A percentile compares a stretch with the other conserved stretches of the same genome.
Conservation (phyloP, 1,140 invertebrate species). For the Drosophila tristis region DNA sequence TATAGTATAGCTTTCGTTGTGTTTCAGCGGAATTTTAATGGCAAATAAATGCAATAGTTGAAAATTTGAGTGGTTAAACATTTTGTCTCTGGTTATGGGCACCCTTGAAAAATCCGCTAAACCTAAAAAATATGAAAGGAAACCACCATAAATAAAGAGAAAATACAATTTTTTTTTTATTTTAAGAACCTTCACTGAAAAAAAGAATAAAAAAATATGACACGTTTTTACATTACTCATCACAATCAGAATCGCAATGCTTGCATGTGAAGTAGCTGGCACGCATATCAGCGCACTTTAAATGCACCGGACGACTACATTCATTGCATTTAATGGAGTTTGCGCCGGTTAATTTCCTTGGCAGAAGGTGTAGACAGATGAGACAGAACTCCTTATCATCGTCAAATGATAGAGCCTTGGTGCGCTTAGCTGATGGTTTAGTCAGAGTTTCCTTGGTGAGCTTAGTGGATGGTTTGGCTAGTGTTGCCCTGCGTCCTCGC, state of each 20-base stretch:
- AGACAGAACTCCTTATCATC: neutral
- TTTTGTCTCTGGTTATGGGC: too few relatives aligned
- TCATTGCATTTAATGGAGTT: neutral
- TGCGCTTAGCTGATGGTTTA: neutral
- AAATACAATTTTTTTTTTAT: too few relatives aligned
- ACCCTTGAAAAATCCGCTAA: too few relatives aligned
- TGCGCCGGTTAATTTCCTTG: neutral
- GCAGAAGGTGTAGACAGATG: neutral
- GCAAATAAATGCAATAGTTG: conserved; percentile 63
- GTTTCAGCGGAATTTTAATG: conserved; percentile 69
- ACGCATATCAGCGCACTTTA: neutral
- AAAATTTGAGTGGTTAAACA: neutral
- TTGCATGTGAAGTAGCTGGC: neutral
- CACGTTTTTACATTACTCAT: neutral
- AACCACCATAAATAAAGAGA: too few relatives aligned
- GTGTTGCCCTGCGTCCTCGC: too few relatives aligned
- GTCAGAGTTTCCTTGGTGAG: too few relatives aligned
- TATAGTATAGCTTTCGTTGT: conserved; percentile 35
- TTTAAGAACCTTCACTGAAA: neutral
- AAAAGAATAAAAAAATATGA: neutral
- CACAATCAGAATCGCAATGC: neutral
- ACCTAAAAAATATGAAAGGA: too few relatives aligned
- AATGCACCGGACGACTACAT: conserved; percentile 1
- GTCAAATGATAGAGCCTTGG: neutral
- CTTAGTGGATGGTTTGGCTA: too few relatives aligned